These are phyloP conservation scores for Pristionchus arcanus DNA, from an alignment of 2,888 invertebrate genomes.

Conservation along the genomic window DNA sequence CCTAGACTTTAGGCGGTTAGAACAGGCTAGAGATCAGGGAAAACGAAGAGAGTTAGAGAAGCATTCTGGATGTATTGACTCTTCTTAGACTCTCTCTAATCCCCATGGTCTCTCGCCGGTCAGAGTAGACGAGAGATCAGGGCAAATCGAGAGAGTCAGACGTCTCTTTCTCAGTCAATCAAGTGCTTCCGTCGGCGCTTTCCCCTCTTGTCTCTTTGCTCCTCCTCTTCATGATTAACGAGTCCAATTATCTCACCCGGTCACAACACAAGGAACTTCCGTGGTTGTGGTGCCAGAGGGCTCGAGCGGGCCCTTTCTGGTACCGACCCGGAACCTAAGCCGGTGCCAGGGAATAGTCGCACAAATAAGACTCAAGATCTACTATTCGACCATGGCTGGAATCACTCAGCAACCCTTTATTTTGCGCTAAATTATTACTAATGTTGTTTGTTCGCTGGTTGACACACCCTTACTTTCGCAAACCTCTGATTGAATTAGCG, in stretches of 20 bases:
- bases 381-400: no score
- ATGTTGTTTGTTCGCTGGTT: not conserved
- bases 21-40: not conserved
- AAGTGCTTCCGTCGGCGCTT: slow-evolving; percentile 49
- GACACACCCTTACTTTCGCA: slow-evolving; percentile 1
- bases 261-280: slow-evolving; percentile 31
- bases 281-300: not conserved
- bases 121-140: not conserved
- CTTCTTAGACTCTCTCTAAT: not conserved
- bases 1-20: no score
- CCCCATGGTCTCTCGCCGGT: not conserved
- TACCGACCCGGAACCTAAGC: not conserved
- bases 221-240: not conserved
- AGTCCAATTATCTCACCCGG: slow-evolving; percentile 25
- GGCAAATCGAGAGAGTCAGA: not conserved
- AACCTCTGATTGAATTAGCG: slow-evolving; percentile 37
- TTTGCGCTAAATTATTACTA: not conserved
- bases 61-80: not conserved
- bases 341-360: no score
- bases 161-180: not conserved
- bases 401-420: no score
- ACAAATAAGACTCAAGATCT: no score
- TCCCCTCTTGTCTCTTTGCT: not conserved
- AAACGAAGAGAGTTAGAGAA: not conserved
- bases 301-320: not conserved